Percentiles rank a stretch among this genome's conserved stretches.
phyloP scores from a whole-genome alignment of 1,140 invertebrate genomes.

The Pseudomyrmex pallidus region DNA sequence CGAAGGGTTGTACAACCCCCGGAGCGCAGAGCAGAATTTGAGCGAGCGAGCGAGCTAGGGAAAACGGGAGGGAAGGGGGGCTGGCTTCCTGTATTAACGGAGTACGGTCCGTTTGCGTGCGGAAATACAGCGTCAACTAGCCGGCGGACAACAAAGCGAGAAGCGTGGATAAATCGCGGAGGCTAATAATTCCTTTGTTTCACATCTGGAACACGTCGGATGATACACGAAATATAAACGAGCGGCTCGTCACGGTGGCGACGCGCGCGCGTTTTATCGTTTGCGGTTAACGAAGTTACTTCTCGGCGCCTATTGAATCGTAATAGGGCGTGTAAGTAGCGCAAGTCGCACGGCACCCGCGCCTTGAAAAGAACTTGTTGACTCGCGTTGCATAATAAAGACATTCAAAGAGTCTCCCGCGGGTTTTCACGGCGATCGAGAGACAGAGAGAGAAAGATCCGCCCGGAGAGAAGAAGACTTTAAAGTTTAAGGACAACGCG shows the following conservation, averaged over 20 bases:
- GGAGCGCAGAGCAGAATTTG: background rate
- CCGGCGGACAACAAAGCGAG: conserved; percentile 45
- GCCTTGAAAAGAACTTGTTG: conserved; percentile 29
- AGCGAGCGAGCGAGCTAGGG: conserved; percentile 14
- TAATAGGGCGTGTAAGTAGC: conserved; percentile 48
- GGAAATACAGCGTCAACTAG: conserved; percentile 58
- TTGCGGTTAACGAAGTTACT: conserved; percentile 40
- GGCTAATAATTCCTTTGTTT: conserved; percentile 65
- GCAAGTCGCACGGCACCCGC: background rate
- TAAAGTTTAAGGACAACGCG: too few species aligned
- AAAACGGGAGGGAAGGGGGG: background rate
- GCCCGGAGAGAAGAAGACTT: too few species aligned
- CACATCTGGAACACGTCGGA: conserved; percentile 30
- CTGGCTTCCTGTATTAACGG: conserved; percentile 47
- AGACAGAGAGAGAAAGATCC: too few species aligned
- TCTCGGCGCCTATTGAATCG: conserved; percentile 40
- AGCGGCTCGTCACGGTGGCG: background rate
- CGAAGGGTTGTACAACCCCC: conserved; percentile 38
- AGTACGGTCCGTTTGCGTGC: conserved; percentile 35
- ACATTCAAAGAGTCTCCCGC: too few species aligned
- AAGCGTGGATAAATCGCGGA: conserved; percentile 47
- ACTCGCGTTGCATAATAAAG: background rate
- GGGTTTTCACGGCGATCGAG: too few species aligned
- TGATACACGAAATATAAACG: conserved; percentile 60
- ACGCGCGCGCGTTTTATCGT: conserved; percentile 18